A percentile compares a stretch with the other conserved stretches of the same genome.
Evolutionary conservation across 2,797 vertebrate species (phyloP).

Genomic region (Sebastes matsubarae): DNA sequence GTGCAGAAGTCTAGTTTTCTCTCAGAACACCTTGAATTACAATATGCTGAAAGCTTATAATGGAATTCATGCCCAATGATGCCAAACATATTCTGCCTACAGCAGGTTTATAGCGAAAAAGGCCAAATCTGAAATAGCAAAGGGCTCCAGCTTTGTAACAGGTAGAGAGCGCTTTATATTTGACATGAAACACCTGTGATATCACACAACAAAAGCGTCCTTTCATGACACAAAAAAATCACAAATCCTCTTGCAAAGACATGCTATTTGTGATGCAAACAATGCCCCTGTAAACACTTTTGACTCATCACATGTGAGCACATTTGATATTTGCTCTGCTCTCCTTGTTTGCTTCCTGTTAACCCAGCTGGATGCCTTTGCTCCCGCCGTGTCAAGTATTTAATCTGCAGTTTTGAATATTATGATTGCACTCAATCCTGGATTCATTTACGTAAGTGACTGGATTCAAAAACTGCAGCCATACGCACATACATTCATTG

Average conservation of each 20-base stretch:
- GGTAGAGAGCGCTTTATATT: conserved; percentile 25
- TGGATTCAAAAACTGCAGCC: conserved; percentile 67
- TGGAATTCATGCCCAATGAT: too few relatives aligned
- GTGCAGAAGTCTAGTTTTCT: too few relatives aligned
- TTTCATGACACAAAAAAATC: conserved; percentile 45
- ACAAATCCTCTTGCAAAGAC: conserved; percentile 31
- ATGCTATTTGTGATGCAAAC: conserved; percentile 74
- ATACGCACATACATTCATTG: conserved; percentile 56
- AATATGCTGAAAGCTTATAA: too few relatives aligned
- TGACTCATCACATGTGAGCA: conserved; percentile 62
- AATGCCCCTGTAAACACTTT: conserved; percentile 55
- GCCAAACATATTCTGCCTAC: too few relatives aligned
- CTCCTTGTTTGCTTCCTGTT: conserved; percentile 42
- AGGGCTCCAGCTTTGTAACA: conserved; percentile 31
- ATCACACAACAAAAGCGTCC: conserved; percentile 49
- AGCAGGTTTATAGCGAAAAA: conserved; percentile 23
- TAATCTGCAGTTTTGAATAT: conserved; percentile 70
- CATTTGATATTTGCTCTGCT: conserved; percentile 66
- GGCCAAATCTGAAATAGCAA: conserved; percentile 32
- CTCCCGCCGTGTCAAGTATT: conserved; percentile 48
- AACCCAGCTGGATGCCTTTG: conserved; percentile 41
- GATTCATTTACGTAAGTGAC: conserved; percentile 70
- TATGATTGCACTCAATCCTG: conserved; percentile 58
- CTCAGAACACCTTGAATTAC: too few relatives aligned
- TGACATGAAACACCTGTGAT: conserved; percentile 33